Percentiles rank a stretch among this genome's conserved stretches.
phyloP scores from a whole-genome alignment of 1,140 invertebrate species.

The Orussus abietinus region DNA sequence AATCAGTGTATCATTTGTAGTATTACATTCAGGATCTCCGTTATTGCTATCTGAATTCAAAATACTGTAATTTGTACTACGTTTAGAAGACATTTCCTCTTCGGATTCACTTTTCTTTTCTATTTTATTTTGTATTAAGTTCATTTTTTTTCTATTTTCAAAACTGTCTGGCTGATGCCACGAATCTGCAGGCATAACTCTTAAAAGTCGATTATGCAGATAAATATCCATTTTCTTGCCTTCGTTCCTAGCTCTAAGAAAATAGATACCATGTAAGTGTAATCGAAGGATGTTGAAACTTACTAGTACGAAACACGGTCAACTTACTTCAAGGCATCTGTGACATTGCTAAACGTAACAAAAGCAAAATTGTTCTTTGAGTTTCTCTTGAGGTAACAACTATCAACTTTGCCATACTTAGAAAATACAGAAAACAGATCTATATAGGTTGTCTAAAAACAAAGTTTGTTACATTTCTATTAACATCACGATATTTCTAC shows the following conservation, averaged over 20 bases:
- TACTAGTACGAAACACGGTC: neutral
- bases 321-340: slow-evolving; percentile 35
- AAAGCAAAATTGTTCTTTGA: slow-evolving; percentile 43
- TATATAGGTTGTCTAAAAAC: slow-evolving; percentile 38
- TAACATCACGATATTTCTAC: neutral
- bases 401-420: slow-evolving; percentile 39
- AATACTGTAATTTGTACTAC: neutral
- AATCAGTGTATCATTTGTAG: slow-evolving; percentile 25
- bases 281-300: too few relatives aligned
- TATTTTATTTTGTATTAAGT: slow-evolving; percentile 17
- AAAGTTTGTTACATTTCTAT: slow-evolving; percentile 10
- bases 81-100: slow-evolving; percentile 1
- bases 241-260: slow-evolving; percentile 35
- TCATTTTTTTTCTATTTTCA: slow-evolving; percentile 33
- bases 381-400: slow-evolving; percentile 41
- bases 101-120: slow-evolving; percentile 10
- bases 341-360: slow-evolving; percentile 34
- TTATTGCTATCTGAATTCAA: slow-evolving; percentile 9
- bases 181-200: slow-evolving; percentile 41
- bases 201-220: slow-evolving; percentile 41
- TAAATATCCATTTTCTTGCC: slow-evolving; percentile 30
- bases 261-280: too few relatives aligned
- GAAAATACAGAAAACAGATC: slow-evolving; percentile 38
- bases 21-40: slow-evolving; percentile 21
- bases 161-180: slow-evolving; percentile 49